A percentile compares a stretch with the other conserved stretches of the same genome.
phyloP scores from a whole-genome alignment of 2,113 vertebrate species.

The Silurus glanis region DNA sequence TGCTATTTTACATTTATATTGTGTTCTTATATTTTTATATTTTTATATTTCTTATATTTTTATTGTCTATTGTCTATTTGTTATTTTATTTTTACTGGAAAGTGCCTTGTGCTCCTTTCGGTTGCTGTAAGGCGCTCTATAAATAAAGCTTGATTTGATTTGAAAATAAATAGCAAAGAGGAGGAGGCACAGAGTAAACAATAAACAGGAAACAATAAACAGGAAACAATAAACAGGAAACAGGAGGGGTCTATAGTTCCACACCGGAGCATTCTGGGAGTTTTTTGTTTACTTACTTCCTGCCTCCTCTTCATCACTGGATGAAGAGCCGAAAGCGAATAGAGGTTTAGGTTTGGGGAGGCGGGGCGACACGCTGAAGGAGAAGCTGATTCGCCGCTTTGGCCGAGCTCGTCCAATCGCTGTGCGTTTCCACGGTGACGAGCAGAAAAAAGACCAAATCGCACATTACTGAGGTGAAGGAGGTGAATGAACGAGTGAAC shows the following conservation, averaged over 20 bases:
- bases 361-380: slow-evolving; percentile 83
- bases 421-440: slow-evolving; percentile 61
- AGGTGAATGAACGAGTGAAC: not conserved
- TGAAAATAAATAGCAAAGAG: no score
- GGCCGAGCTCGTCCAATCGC: slow-evolving; percentile 70
- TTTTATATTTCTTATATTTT: no score
- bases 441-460: slow-evolving; percentile 8
- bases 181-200: not conserved
- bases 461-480: not conserved
- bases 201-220: not conserved
- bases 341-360: slow-evolving; percentile 86
- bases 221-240: not conserved
- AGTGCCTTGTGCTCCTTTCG: no score
- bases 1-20: no score
- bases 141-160: no score
- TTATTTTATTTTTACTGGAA: no score
- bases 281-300: slow-evolving; percentile 79
- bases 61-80: no score
- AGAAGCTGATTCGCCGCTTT: slow-evolving; percentile 81
- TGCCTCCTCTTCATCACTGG: slow-evolving; percentile 82
- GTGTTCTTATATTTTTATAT: no score
- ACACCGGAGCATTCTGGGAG: slow-evolving; percentile 12
- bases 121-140: no score
- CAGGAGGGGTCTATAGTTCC: not conserved
- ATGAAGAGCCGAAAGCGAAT: slow-evolving; percentile 85